These are phyloP conservation scores for Rhodeus uyekii DNA, from an alignment of 2,797 vertebrate species.

Conservation along the genomic window DNA sequence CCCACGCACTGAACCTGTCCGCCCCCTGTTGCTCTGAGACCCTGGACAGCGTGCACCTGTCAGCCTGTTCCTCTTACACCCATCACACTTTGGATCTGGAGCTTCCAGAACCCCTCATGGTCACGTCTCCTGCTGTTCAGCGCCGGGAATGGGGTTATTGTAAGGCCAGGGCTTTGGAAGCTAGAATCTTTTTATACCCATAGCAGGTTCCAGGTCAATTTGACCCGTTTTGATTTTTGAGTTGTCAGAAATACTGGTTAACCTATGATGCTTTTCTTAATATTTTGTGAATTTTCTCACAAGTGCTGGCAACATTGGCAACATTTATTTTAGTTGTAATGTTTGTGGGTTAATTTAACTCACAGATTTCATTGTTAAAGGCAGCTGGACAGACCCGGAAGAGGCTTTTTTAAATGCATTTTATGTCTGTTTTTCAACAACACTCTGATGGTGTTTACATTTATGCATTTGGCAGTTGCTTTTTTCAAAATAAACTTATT, in stretches of 20 bases:
- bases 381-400: background rate
- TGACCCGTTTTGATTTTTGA: background rate
- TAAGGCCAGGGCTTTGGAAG: slow-evolving; percentile 54
- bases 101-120: slow-evolving; percentile 63
- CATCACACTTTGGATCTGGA: slow-evolving; percentile 67
- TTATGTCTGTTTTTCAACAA: too few species aligned
- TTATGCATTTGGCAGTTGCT: too few species aligned
- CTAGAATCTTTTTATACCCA: slow-evolving; percentile 5
- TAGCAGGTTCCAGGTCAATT: background rate
- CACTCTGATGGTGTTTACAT: too few species aligned
- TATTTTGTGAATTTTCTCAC: background rate
- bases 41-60: slow-evolving; percentile 56
- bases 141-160: slow-evolving; percentile 65
- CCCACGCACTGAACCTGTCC: slow-evolving; percentile 51
- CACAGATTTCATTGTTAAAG: background rate
- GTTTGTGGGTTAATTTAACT: background rate
- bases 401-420: too few species aligned
- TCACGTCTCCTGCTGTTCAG: slow-evolving; percentile 62
- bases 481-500: too few species aligned
- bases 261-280: background rate
- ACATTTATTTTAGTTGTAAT: background rate
- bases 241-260: background rate
- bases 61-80: slow-evolving; percentile 61
- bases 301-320: too few species aligned
- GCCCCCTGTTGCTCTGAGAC: slow-evolving; percentile 26